Evolutionary conservation across 2,888 invertebrate species (phyloP).

Genomic region (Polyploca ridens): DNA sequence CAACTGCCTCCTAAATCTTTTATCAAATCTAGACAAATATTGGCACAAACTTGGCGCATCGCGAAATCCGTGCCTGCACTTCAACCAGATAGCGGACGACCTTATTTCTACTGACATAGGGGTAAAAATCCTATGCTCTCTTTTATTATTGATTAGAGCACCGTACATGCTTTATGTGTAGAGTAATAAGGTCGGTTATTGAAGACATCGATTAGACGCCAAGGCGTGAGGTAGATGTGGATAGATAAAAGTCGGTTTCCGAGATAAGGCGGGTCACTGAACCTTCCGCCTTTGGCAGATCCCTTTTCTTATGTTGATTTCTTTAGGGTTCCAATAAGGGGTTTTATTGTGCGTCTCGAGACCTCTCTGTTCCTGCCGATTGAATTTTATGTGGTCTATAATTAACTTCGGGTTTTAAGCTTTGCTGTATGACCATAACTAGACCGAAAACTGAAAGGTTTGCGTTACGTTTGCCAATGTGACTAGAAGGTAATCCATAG

Average conservation of each 20-base stretch:
- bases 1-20: conserved; percentile 52
- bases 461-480: conserved; percentile 6
- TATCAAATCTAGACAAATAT: conserved; percentile 74
- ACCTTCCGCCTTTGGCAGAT: conserved; percentile 46
- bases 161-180: conserved; percentile 48
- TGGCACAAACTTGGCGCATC: conserved; percentile 59
- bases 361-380: conserved; percentile 21
- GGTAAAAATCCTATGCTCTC: conserved; percentile 35
- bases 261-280: conserved; percentile 75
- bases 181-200: conserved; percentile 55
- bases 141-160: conserved; percentile 26
- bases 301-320: conserved; percentile 62
- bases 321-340: conserved; percentile 50
- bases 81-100: conserved; percentile 27
- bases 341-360: conserved; percentile 37
- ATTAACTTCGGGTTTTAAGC: conserved; percentile 11
- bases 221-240: conserved; percentile 57
- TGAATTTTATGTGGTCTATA: conserved; percentile 10
- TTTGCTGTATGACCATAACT: not conserved
- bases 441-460: conserved; percentile 9
- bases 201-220: conserved; percentile 58
- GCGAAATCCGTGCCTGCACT: conserved; percentile 50
- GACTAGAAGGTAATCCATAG: not conserved
- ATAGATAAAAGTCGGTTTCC: conserved; percentile 69
- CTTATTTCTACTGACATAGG: conserved; percentile 37